A percentile compares a stretch with the other conserved stretches of the same genome.
These are phyloP conservation scores for Poecilia wingei DNA, from an alignment of 2,797 vertebrate genomes.

Conservation along the genomic window DNA sequence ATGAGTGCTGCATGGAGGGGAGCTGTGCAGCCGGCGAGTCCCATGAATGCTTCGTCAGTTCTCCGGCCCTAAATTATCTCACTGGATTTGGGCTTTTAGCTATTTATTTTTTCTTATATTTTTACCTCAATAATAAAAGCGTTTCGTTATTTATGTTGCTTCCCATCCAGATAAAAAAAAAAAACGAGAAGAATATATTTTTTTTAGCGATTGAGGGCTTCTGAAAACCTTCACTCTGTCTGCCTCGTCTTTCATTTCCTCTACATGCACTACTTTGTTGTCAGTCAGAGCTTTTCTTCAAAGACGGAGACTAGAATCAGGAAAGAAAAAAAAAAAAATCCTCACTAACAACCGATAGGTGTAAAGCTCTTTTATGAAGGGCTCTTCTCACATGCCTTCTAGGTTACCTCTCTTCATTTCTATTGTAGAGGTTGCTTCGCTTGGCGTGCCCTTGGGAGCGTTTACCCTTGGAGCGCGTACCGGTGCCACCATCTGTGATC, in stretches of 20 bases:
- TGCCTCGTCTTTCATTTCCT: slow-evolving; percentile 34
- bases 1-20: slow-evolving; percentile 51
- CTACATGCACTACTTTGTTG: slow-evolving; percentile 54
- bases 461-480: slow-evolving; percentile 62
- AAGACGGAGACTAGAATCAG: slow-evolving; percentile 47
- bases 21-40: slow-evolving; percentile 29
- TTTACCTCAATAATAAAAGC: slow-evolving; percentile 43
- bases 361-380: slow-evolving; percentile 44
- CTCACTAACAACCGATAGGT: slow-evolving; percentile 60
- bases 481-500: slow-evolving; percentile 65
- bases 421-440: slow-evolving; percentile 50
- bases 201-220: slow-evolving; percentile 32
- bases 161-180: slow-evolving; percentile 34
- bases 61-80: slow-evolving; percentile 33
- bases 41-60: slow-evolving; percentile 44
- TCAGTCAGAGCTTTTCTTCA: slow-evolving; percentile 68
- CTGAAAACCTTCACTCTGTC: slow-evolving; percentile 46
- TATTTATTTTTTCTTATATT: not conserved
- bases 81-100: slow-evolving; percentile 47
- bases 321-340: slow-evolving; percentile 42
- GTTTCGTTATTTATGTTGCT: slow-evolving; percentile 50
- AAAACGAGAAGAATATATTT: slow-evolving; percentile 23
- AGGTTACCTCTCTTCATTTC: slow-evolving; percentile 44
- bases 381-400: slow-evolving; percentile 36
- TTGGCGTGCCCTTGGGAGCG: slow-evolving; percentile 69